Percentiles rank a stretch among this genome's conserved stretches.
Conservation (phyloP, 2,113 vertebrate species). For the Oreochromis niloticus region DNA sequence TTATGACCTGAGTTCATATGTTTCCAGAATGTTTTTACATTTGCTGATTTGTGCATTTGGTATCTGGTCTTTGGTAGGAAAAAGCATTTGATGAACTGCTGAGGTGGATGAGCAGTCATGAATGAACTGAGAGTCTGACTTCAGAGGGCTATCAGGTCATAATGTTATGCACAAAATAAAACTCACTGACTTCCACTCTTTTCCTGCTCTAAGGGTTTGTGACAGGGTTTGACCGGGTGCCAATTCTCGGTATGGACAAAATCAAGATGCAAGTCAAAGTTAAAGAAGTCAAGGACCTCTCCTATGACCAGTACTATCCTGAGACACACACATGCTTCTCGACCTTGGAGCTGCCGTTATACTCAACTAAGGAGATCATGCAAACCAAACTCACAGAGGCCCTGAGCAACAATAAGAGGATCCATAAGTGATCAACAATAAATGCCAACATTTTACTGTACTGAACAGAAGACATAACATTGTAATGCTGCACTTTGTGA, state of each 20-base stretch:
- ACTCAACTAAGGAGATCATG: conserved; percentile 51
- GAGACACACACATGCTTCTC: conserved; percentile 46
- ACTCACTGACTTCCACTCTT: neutral
- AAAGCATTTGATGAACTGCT: neutral
- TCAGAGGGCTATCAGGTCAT: neutral
- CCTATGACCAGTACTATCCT: conserved; percentile 53
- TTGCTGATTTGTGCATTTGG: neutral
- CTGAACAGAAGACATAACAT: neutral
- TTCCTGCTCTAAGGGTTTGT: conserved; percentile 66
- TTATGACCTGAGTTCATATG: neutral
- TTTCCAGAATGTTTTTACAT: neutral
- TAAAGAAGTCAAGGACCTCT: accelerated
- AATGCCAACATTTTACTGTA: neutral
- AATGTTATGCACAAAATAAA: neutral
- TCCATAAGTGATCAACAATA: conserved; percentile 3
- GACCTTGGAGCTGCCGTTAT: conserved; percentile 49
- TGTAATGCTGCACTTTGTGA: neutral
- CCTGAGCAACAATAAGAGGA: conserved; percentile 39
- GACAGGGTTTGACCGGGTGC: conserved; percentile 64
- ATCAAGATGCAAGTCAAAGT: conserved; percentile 51
- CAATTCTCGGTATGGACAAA: conserved; percentile 28
- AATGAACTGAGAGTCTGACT: neutral
- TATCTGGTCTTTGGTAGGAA: neutral
- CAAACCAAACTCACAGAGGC: conserved; percentile 59
- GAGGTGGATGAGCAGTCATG: neutral